Conservation (phyloP, 2,888 invertebrate species). For the Pseudococcus jackbeardsleyi region DNA sequence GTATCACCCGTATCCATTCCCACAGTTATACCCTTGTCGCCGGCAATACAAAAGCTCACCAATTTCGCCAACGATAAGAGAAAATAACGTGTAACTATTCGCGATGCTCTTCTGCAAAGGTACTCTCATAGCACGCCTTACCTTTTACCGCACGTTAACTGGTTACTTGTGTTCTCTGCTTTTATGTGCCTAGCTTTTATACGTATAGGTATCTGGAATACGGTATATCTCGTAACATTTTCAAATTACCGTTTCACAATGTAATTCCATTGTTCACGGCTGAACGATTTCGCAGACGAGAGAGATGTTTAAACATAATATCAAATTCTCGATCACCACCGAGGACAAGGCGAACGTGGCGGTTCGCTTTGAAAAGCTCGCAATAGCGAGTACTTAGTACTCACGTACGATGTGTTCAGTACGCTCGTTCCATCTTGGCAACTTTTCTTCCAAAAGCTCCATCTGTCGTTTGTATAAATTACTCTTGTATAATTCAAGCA, state of each 20-base stretch:
- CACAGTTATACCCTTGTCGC: neutral
- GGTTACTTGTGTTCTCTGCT: neutral
- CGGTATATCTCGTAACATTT: neutral
- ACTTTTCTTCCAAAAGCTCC: neutral
- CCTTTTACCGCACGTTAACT: neutral
- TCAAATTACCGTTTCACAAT: slow-evolving; percentile 23
- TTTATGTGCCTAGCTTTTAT: neutral
- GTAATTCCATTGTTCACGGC: slow-evolving; percentile 38
- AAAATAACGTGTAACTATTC: slow-evolving; percentile 2
- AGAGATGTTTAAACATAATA: slow-evolving; percentile 33
- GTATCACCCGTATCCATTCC: neutral
- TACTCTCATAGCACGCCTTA: neutral
- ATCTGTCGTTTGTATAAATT: slow-evolving; percentile 10
- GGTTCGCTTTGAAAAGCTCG: neutral
- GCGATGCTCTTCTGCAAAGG: neutral
- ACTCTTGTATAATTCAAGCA: neutral
- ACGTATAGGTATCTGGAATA: neutral
- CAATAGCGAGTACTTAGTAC: neutral
- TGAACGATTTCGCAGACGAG: slow-evolving; percentile 25
- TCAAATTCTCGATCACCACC: slow-evolving; percentile 14
- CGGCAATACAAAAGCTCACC: neutral
- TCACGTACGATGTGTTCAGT: neutral
- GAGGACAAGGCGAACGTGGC: neutral
- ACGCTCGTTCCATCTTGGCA: neutral
- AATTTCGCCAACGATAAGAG: slow-evolving; percentile 14